Evolutionary conservation across 1,140 invertebrate genomes (phyloP), one percentile per base, ranked within the genome.

Genomic region (Hetaerina americana): DNA sequence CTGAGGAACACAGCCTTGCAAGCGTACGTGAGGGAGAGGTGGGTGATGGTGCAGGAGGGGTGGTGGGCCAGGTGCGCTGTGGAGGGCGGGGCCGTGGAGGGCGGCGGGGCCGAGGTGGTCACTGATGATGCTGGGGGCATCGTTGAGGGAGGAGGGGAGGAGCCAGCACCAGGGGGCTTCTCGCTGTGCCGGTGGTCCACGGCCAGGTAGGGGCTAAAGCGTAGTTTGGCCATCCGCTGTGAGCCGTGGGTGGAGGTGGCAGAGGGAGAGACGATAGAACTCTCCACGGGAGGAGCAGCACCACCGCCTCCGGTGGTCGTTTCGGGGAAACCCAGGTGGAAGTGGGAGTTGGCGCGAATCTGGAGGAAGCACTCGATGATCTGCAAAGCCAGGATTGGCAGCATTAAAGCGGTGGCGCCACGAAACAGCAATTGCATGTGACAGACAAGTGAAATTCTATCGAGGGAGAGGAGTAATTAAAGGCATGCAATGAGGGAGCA

Each of bases 321-420:
- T 73, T 88, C 84, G 3, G 86, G 86, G 79, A 91, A 90, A 27
- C 94, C 94, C 68, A 96, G 81, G 78, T 92, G 89, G 81, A 90
- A 91, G 1, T 87, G 81, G 67, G 85, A 85, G 82, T 96, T 92
- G 8, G 91, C 90, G 75, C 94, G 86, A 72, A 95, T 87, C 76
- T 88, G 89, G 70, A 96, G 83, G 76, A 96, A 88, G 84, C 92
- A 90, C 73, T 93, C 88, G 76, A 96, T 88, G 74, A 96, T 90
- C 91, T 94, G 77, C 49, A 84, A 83, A 75, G 72, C 74, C 67
- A 75, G 25, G 27, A 10, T 25, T 57, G n/a, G n/a, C n/a, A n/a
- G n/a, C n/a, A n/a, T n/a, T n/a, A n/a, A n/a, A n/a, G n/a, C n/a
- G n/a, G n/a, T n/a, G n/a, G n/a, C n/a, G n/a, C n/a, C n/a, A n/a